phyloP scores from a whole-genome alignment of 2,113 vertebrate genomes.

The Chascanopsetta lugubris region DNA sequence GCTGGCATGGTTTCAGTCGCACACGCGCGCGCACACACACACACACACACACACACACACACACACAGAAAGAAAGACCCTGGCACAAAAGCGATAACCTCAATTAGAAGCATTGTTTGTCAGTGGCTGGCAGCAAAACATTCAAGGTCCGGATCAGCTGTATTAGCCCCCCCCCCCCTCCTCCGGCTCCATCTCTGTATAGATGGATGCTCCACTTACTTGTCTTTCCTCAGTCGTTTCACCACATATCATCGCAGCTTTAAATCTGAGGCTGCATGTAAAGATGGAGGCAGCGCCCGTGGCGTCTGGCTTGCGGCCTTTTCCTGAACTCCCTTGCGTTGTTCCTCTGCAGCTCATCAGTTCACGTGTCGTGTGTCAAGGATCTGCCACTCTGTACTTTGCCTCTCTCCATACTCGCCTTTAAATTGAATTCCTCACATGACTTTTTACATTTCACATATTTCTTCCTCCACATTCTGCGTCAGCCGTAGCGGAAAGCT shows the following conservation, averaged over 20 bases:
- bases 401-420: constrained; percentile 3
- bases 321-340: constrained; percentile 14
- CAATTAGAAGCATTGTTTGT: constrained; percentile 66
- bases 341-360: constrained; percentile 17
- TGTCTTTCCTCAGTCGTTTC: constrained; percentile 2
- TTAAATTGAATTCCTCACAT: constrained; percentile 33
- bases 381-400: constrained; percentile 16
- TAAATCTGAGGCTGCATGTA: too few relatives aligned
- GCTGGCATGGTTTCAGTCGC: constrained; percentile 62
- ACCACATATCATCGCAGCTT: constrained; percentile 11
- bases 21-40: too few relatives aligned
- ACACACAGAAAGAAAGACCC: constrained; percentile 45
- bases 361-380: constrained; percentile 35
- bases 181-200: constrained; percentile 25
- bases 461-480: constrained; percentile 2
- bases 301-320: constrained; percentile 41
- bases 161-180: constrained; percentile 23
- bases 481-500: constrained; percentile 5
- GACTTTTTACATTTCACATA: constrained; percentile 24
- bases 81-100: constrained; percentile 68
- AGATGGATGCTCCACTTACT: constrained; percentile 9
- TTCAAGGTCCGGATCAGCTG: constrained; percentile 37
- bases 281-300: too few relatives aligned
- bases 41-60: too few relatives aligned
- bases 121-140: constrained; percentile 34